Conservation (phyloP, 2,888 invertebrate species). For the Polietes domitor region DNA sequence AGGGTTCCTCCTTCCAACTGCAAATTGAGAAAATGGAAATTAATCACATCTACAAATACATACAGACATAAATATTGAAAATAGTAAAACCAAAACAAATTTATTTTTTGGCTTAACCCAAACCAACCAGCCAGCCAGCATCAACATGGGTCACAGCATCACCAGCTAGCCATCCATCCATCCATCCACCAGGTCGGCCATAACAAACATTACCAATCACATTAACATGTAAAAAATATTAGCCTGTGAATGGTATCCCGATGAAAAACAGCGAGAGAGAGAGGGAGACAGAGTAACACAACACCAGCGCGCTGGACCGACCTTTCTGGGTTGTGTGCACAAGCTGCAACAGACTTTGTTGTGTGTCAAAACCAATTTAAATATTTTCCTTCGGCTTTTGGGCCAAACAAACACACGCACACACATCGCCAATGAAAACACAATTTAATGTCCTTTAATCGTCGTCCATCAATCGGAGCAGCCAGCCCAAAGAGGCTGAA, state of each 20-base stretch:
- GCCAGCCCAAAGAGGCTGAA: background rate
- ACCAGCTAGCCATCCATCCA: constrained; percentile 37
- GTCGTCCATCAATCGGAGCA: background rate
- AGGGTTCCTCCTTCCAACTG: constrained; percentile 40
- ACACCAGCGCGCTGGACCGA: background rate
- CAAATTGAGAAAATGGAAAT: constrained; percentile 54
- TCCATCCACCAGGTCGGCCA: constrained; percentile 40
- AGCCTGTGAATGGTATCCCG: constrained; percentile 26
- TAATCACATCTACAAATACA: constrained; percentile 55
- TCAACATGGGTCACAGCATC: constrained; percentile 26
- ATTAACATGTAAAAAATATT: constrained; percentile 11
- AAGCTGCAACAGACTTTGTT: constrained; percentile 31
- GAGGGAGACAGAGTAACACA: background rate
- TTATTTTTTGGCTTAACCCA: constrained; percentile 62
- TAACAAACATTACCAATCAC: constrained; percentile 45
- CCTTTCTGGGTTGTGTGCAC: background rate
- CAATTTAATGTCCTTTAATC: constrained; percentile 45
- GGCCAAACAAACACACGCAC: constrained; percentile 31
- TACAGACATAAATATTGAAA: constrained; percentile 49
- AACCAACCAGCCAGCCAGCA: constrained; percentile 19
- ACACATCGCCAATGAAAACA: background rate
- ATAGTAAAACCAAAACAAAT: constrained; percentile 56
- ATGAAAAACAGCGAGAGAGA: background rate
- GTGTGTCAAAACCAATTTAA: constrained; percentile 59
- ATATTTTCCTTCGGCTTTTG: constrained; percentile 49